phyloP scores from a whole-genome alignment of 2,797 vertebrate species.

The Cichlasoma orientale region DNA sequence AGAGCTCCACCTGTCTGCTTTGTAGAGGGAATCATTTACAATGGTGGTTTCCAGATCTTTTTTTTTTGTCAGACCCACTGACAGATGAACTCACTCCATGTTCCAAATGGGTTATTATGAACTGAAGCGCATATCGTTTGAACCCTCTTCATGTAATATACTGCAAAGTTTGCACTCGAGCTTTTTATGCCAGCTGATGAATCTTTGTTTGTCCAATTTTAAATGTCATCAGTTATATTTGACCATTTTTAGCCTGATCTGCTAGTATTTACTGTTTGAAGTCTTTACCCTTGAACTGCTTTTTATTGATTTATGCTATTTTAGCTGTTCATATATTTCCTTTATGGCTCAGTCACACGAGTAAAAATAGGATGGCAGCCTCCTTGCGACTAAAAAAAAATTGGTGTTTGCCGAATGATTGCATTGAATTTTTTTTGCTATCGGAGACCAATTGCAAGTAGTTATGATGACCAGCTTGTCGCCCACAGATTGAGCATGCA shows the following conservation, averaged over 20 bases:
- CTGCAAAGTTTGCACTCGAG: not conserved
- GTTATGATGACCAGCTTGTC: no score
- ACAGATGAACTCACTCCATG: not conserved
- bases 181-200: not conserved
- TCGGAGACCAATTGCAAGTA: no score
- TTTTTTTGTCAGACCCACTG: not conserved
- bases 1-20: constrained; percentile 31
- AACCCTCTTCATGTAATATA: not conserved
- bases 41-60: not conserved
- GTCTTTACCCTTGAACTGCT: not conserved
- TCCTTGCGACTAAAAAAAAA: not conserved
- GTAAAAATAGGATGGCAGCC: not conserved
- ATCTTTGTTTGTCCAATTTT: not conserved
- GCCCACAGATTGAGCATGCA: no score
- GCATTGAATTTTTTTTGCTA: no score
- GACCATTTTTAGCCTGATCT: not conserved
- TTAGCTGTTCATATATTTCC: not conserved
- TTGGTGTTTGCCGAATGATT: no score
- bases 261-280: not conserved
- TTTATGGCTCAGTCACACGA: not conserved
- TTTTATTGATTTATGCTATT: not conserved
- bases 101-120: not conserved
- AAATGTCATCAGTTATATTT: not conserved
- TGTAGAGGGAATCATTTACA: not conserved
- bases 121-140: not conserved